These are phyloP conservation scores for Notamacropus eugenii DNA, from an alignment of 2,797 vertebrate species.

Conservation along the genomic window DNA sequence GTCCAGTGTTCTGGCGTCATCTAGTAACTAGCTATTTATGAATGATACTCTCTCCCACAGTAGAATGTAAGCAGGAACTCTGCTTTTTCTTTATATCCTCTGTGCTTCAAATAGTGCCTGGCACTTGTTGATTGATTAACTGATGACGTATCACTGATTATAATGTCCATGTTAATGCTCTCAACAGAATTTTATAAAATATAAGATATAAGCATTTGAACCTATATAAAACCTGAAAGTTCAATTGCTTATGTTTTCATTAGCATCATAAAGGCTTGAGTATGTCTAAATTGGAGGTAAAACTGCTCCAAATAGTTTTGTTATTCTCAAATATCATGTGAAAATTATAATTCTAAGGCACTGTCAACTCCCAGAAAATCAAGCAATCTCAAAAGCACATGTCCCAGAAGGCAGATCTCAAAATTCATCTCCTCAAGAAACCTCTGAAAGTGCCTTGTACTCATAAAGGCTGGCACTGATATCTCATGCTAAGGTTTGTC, in stretches of 20 bases:
- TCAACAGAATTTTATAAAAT: background rate
- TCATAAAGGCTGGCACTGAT: background rate
- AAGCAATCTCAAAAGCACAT: background rate
- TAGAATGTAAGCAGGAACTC: background rate
- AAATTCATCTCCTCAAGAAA: background rate
- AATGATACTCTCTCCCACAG: background rate
- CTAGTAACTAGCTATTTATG: background rate
- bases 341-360: background rate
- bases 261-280: background rate
- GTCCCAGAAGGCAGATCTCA: background rate
- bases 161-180: background rate
- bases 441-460: background rate
- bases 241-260: background rate
- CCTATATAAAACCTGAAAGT: background rate
- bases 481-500: background rate
- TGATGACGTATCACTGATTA: background rate
- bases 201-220: background rate
- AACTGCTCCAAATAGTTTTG: background rate
- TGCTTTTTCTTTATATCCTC: background rate
- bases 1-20: background rate
- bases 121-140: background rate
- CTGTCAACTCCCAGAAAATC: background rate
- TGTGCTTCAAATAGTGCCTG: background rate
- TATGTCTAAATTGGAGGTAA: background rate
- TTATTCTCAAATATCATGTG: background rate